Evolutionary conservation across 1,140 invertebrate species (phyloP), one percentile per base, ranked within the genome.

Genomic region (Micrasema longulum): DNA sequence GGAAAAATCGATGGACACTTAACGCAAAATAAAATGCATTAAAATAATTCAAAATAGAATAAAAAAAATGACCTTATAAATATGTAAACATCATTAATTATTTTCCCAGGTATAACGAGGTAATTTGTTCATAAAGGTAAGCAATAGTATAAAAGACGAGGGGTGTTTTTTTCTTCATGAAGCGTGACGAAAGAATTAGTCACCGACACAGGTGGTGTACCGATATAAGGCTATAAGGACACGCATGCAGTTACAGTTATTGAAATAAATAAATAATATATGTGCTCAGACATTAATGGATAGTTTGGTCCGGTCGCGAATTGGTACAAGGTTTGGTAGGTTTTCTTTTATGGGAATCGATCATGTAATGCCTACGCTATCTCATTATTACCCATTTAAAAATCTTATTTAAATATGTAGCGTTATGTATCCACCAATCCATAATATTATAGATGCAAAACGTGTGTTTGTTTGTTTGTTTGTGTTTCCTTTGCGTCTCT

Each of bases 291-390:
- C 18, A 16, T 10, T 1, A 11, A 11, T 11, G 43, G 18, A 14
- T 14, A 35, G 14, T 36, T 16, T 16, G n/a, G 53, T 36, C 53
- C 53, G 53, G 2, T 57, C 53, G 53, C 53, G 26, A 57, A 57
- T 57, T 16, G 53, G 53, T 57, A 57, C 53, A 36, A n/a, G n/a
- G n/a, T n/a, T n/a, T n/a, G n/a, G 31, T 38, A n/a, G 53, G 36
- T 38, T 57, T 38, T 5, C 6, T 52, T 52, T 52, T n/a, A n/a
- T n/a, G n/a, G n/a, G 48, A 20, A 20, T 14, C 12, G 48, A 52
- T 7, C 48, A 52, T 20, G 48, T 4, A 9, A 23, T 20, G 12
- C 20, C 43, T n/a, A 45, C n/a, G 43, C n/a, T 45, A 14, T 4
- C n/a, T 14, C 18, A 14, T 6, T 45, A 14, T 45, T 14, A 45